Evolutionary conservation across 2,797 vertebrate genomes (phyloP).

Genomic region (Tragelaphus eurycerus): DNA sequence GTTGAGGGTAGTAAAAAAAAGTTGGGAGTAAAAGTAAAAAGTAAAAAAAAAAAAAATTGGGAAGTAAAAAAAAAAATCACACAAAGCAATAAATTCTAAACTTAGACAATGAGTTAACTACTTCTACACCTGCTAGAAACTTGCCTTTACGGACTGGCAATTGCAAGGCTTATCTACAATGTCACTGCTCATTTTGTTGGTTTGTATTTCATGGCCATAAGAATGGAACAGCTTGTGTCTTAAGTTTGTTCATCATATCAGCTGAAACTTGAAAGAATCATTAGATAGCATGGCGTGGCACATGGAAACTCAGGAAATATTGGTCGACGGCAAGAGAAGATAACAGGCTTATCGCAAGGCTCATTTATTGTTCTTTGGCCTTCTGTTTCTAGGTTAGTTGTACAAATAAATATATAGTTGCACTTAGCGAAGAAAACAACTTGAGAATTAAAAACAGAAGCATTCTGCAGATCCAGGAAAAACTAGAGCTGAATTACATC

Average conservation of each 20-base stretch:
- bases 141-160: background rate
- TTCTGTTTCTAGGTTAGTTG: background rate
- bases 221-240: background rate
- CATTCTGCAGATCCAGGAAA: background rate
- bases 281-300: background rate
- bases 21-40: no score
- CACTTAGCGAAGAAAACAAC: constrained; percentile 4
- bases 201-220: background rate
- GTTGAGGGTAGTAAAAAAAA: no score
- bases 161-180: background rate
- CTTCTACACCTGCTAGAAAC: background rate
- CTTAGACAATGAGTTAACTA: background rate
- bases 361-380: background rate
- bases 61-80: background rate
- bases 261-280: background rate
- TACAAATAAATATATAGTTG: constrained; percentile 29
- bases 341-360: background rate
- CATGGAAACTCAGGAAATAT: background rate
- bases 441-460: constrained; percentile 53
- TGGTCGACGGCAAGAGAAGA: background rate
- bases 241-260: background rate
- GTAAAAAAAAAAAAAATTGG: no score
- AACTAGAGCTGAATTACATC: background rate
- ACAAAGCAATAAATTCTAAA: background rate
- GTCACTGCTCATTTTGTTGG: background rate